These are phyloP conservation scores for Stenopsyche tienmushanensis DNA, from an alignment of 1,140 invertebrate species.

Conservation along the genomic window DNA sequence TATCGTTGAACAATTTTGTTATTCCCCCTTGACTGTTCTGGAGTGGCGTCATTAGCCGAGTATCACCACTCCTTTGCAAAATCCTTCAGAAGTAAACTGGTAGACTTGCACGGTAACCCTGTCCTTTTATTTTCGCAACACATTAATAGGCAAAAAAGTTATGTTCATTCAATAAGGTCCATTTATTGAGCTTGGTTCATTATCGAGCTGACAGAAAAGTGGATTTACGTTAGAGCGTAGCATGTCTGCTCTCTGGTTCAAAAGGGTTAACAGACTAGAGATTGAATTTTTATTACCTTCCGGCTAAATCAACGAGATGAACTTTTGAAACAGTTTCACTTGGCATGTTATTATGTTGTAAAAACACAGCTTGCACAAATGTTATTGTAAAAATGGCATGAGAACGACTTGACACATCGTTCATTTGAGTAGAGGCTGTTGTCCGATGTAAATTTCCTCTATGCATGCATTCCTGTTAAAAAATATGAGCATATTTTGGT, in stretches of 20 bases:
- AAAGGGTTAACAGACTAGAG: no score
- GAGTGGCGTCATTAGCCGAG: no score
- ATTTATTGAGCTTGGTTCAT: no score
- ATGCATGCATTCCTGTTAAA: conserved; percentile 67
- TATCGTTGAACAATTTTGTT: no score
- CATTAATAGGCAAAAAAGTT: conserved; percentile 6
- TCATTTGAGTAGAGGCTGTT: conserved; percentile 83
- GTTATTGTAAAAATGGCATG: conserved; percentile 96
- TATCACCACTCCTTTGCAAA: no score
- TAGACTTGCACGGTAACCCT: no score
- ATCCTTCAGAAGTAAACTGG: no score
- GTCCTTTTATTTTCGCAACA: no score
- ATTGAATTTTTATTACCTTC: conserved; percentile 60
- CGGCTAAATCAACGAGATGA: conserved; percentile 85
- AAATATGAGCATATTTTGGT: conserved; percentile 12
- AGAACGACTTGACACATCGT: conserved; percentile 85
- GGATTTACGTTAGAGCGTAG: no score
- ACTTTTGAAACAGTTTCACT: conserved; percentile 88
- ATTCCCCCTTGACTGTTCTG: no score
- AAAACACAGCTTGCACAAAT: conserved; percentile 81
- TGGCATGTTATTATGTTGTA: conserved; percentile 72
- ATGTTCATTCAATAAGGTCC: conserved; percentile 1
- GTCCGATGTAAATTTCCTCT: conserved; percentile 77
- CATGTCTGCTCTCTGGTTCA: no score
- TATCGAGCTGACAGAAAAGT: no score